Base-by-base conservation (phyloP, 2,797 vertebrate species). In the Coregonus suidteri region DNA sequence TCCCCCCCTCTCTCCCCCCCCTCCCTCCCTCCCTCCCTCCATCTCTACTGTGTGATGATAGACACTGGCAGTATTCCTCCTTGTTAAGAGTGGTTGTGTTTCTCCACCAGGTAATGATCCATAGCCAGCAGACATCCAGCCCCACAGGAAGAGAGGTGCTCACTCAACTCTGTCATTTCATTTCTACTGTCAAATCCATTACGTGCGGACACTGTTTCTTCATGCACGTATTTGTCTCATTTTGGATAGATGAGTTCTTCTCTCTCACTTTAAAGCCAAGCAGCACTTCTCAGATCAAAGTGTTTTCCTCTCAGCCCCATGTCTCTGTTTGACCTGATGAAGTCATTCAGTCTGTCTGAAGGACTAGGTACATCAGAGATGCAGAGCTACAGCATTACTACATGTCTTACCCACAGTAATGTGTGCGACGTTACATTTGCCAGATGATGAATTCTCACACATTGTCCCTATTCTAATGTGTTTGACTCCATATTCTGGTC, bases 161-260 rank as follows among this genome's bases (percentile, higher is more conserved):
- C 93, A 93, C 90, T 93, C 92, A 94, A 90, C 85, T 92, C 91
- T 94, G 92, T 92, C 90, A 91, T 94, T 93, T 93, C 86, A 89
- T 93, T 93, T 94, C 86, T 87, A 91, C 93, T 95, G 94, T 91
- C 90, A 94, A 94, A 94, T 90, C 91, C 94, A 94, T 94, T 94
- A 94, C 92, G 89, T 90, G 83, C 75, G 86, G 83, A 86, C 66
- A 56, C 82, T 80, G 67, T 79, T 83, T 87, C 67, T 80, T 86
- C 80, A 79, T 86, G 83, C 83, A 82, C 86, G 83, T 88, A 82
- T 88, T 85, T 83, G 80, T 82, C 35, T 59, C 13, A 15, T 59
- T 68, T 73, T 76, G 75, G 76, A n/a, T 11, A 31, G 37, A 47
- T 20, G 20, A 20, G 20, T 20, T 20, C 20, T n/a, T 70, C 68